A percentile compares a stretch with the other conserved stretches of the same genome.
Evolutionary conservation across 1,140 invertebrate species (phyloP).

Genomic region (Anastrepha ludens): DNA sequence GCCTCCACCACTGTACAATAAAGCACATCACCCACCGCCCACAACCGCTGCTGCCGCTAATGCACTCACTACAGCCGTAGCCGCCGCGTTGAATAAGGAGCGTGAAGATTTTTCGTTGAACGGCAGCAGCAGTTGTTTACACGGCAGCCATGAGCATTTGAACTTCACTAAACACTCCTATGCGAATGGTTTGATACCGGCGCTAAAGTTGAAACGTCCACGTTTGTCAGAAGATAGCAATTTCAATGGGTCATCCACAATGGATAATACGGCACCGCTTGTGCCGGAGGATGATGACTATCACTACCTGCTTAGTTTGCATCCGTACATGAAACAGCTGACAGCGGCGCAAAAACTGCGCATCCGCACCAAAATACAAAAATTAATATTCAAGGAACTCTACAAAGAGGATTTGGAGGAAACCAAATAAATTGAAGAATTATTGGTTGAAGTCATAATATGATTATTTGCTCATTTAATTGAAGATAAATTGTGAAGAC

Average conservation of each 20-base stretch:
- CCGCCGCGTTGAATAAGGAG: constrained; percentile 58
- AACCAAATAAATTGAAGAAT: constrained; percentile 64
- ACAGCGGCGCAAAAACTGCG: constrained; percentile 71
- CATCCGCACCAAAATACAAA: constrained; percentile 74
- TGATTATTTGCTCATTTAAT: constrained; percentile 38
- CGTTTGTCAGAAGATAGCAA: constrained; percentile 71
- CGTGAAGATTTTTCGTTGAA: constrained; percentile 57
- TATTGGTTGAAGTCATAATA: constrained; percentile 2
- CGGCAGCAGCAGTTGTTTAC: constrained; percentile 46
- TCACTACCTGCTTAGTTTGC: constrained; percentile 71
- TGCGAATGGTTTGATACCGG: constrained; percentile 70
- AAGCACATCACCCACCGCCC: constrained; percentile 69
- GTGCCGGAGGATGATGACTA: constrained; percentile 73
- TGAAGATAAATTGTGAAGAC: constrained; percentile 41
- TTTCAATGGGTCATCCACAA: constrained; percentile 72
- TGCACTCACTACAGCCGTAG: constrained; percentile 58
- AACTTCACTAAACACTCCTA: constrained; percentile 72
- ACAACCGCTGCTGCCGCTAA: constrained; percentile 58
- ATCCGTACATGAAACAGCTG: constrained; percentile 73
- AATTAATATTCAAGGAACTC: constrained; percentile 73
- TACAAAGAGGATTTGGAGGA: constrained; percentile 73
- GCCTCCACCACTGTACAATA: constrained; percentile 70
- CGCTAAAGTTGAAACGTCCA: constrained; percentile 69
- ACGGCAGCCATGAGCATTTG: constrained; percentile 63
- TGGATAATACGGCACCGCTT: constrained; percentile 62